A percentile compares a stretch with the other conserved stretches of the same genome.
Conservation (phyloP, 2,888 invertebrate genomes). For the Oeneis ivallda region DNA sequence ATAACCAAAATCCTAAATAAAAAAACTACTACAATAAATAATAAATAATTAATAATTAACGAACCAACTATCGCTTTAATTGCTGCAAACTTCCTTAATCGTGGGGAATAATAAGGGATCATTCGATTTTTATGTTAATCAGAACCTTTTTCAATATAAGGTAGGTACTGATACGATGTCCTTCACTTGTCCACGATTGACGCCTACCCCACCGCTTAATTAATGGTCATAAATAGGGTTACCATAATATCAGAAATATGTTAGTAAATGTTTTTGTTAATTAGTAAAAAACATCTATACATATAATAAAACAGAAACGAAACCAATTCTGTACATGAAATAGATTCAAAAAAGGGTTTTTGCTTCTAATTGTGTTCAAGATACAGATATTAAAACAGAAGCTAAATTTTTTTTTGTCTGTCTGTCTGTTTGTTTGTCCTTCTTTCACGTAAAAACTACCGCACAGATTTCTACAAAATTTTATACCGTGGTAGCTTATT, state of each 20-base stretch:
- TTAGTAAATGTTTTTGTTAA: too few species aligned
- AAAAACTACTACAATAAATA: background rate
- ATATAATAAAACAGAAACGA: too few species aligned
- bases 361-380: too few species aligned
- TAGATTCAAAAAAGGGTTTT: too few species aligned
- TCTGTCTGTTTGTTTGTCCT: too few species aligned
- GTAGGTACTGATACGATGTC: conserved; percentile 36
- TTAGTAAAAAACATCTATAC: too few species aligned
- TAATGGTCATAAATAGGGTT: conserved; percentile 41
- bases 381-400: too few species aligned
- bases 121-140: conserved; percentile 33
- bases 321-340: too few species aligned
- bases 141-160: conserved; percentile 42
- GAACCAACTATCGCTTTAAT: background rate
- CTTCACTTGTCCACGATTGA: conserved; percentile 49
- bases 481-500: too few species aligned
- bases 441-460: too few species aligned
- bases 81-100: background rate
- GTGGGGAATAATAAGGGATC: conserved; percentile 20
- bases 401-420: too few species aligned
- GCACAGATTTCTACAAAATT: too few species aligned
- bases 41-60: background rate
- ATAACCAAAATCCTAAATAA: background rate
- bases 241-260: background rate
- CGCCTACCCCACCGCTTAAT: conserved; percentile 54